Evolutionary conservation across 2,888 invertebrate species (phyloP), one percentile per base, ranked within the genome.

Genomic region (Polyommatus iphigenia): DNA sequence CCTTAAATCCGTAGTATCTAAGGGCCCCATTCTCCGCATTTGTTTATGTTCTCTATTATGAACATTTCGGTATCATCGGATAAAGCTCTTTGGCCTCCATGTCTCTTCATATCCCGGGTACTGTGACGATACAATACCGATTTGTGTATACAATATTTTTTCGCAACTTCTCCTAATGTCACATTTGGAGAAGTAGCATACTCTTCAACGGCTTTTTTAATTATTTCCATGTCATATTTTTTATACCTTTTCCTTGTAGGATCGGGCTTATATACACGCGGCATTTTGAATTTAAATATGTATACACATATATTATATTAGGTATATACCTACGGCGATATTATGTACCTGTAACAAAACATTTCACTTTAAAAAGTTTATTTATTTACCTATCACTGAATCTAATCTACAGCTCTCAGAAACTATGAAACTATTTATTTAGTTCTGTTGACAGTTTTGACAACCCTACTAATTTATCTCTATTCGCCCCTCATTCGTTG

Each of bases 401-500:
- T 36, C 36, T 36, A 36, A 36, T 36, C 36, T 36, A 36, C 36
- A 36, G 6, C 36, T 36, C 36, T 36, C 36, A 8, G 36, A 36
- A 50, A 50, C 50, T 50, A 50, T 36, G 36, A 36, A 36, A 36
- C 7, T 36, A 50, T 50, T 50, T 67, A 62, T 77, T 77, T 77
- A 62, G 36, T 67, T 32, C 20, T 77, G 62, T 77, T 77, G 62
- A 67, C 46, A 36, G 67, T 77, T 77, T 77, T 77, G 77, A 46
- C 77, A 73, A 73, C n/a, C 20, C 57, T 76, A 76, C 29, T 76
- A 54, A 57, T 76, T 76, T 36, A 76, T 57, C 41, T 77, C 77
- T 71, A 71, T 77, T 77, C 41, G 62, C 77, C 77, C 62, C 62
- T 77, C 20, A 62, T 67, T 77, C 36, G 1, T 36, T 41, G 36